Conservation (phyloP, 2,797 vertebrate genomes). For the Melanotaenia boesemani region DNA sequence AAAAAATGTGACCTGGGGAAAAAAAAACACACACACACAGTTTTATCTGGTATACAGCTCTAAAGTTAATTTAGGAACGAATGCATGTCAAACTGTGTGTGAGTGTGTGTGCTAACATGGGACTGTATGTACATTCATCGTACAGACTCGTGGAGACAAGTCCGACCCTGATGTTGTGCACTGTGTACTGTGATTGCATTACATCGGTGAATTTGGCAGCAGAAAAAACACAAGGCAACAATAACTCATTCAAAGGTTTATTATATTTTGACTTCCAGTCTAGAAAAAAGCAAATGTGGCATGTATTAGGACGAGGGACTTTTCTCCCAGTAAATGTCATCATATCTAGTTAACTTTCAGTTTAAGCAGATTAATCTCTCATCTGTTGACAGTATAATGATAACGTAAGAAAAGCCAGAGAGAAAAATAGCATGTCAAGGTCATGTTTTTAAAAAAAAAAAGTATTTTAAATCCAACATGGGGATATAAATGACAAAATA, state of each 20-base stretch:
- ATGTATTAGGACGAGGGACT: not conserved
- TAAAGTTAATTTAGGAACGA: slow-evolving; percentile 60
- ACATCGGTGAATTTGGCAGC: slow-evolving; percentile 68
- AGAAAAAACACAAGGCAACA: slow-evolving; percentile 77
- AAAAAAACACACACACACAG: slow-evolving; percentile 32
- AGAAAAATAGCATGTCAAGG: slow-evolving; percentile 7
- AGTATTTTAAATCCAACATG: not conserved
- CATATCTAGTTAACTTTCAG: slow-evolving; percentile 12
- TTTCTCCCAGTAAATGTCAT: slow-evolving; percentile 16
- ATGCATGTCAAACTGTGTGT: slow-evolving; percentile 41
- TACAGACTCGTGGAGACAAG: slow-evolving; percentile 61
- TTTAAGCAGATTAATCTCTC: slow-evolving; percentile 19
- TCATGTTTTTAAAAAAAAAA: too few relatives aligned
- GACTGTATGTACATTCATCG: slow-evolving; percentile 81
- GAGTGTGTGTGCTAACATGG: slow-evolving; percentile 49
- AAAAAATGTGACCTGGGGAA: slow-evolving; percentile 66
- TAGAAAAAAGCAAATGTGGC: slow-evolving; percentile 27
- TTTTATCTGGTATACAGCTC: slow-evolving; percentile 65
- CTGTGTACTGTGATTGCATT: slow-evolving; percentile 52
- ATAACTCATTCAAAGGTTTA: slow-evolving; percentile 68
- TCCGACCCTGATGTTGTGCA: slow-evolving; percentile 53
- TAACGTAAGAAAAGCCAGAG: slow-evolving; percentile 13
- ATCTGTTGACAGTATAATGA: slow-evolving; percentile 25
- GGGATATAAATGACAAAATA: not conserved
- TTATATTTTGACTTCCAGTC: slow-evolving; percentile 54